Evolutionary conservation across 1,140 invertebrate species (phyloP), one percentile per base, ranked within the genome.

Genomic region (Zophobas morio): DNA sequence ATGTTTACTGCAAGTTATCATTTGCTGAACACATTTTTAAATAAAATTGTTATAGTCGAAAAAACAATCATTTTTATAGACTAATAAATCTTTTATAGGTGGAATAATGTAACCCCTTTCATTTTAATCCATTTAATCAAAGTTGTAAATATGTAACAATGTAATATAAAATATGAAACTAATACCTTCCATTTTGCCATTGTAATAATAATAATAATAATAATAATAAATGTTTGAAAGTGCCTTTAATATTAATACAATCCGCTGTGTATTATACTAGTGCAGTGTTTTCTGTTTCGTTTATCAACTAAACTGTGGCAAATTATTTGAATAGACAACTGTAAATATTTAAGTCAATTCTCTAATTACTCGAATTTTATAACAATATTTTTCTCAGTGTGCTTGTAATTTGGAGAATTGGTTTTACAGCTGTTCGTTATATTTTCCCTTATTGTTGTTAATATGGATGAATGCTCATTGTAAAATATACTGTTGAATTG

Each of bases 111-210:
- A 46, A 46, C 49, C 49, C 60, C 20, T 66, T 63, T 42, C 39
- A 2, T 37, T 60, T 37, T 37, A 60, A 60, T 36, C 0, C 60
- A 66, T 42, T 66, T 66, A 66, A 66, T 66, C 60, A 66, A 66
- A 40, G 66, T 74, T 82, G 78, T 81, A 80, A 79, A 81, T 80
- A 81, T 76, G 66, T 81, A 78, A 74, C 76, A 73, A 78, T 51
- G 49, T 57, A 54, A 39, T 71, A 75, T 70, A 71, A 78, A 71
- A 78, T 56, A 75, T 81, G 83, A 84, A 86, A 85, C 82, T 82
- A 76, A 83, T 81, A 86, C 85, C 85, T 86, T 86, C 85, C 85
- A 86, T 81, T 82, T 84, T 86, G 81, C 82, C 83, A 85, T 84
- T 82, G 80, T 82, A 81, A 83, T 79, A 80, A 78, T 71, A 60